Base-by-base conservation (phyloP, 2,797 vertebrate genomes). In the Cephalopachus bancanus region DNA sequence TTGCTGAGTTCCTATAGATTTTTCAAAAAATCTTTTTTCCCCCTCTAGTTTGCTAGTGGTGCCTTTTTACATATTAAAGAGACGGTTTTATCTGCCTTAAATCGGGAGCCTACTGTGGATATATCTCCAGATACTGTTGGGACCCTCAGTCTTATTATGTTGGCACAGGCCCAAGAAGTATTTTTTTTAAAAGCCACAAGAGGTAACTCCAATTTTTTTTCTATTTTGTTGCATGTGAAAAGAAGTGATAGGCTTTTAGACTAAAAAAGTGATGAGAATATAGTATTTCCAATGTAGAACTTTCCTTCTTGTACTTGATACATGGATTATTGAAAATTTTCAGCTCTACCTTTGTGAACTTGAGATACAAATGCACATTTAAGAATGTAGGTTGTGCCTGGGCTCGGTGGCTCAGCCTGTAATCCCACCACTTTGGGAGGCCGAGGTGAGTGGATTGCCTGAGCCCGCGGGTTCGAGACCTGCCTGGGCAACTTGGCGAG, bases 131-230 rank as follows among this genome's bases (percentile, higher is more conserved):
- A 99, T 97, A 99, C 99, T 3, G 99, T 99, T 87, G 99, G 99
- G 84, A 99, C 99, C 51, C 99, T 99, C 95, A 99, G 99, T 98
- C 98, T 99, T 94, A 99, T 99, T 97, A 99, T 99, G 99, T 98
- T 99, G 98, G 99, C 99, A 92, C 99, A 99, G 98, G 99, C 99
- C 55, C 99, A 99, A 98, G 99, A 99, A 98, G 99, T 99, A 90
- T 99, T 99, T 98, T 99, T 99, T 98, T 98, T 99, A 98, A 99
- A 99, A 98, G 99, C 99, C 37, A 99, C 99, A 79, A 99, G 99
- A 99, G 99, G 99, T 99, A 99, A 97, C 71, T 96, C 7, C 15
- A 72, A 1, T 91, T 97, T 97, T 51, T 96, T 15, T 2, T 72
- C n/a, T 12, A 17, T 89, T 94, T 57, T 53, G 30, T 93, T 93